A percentile compares a stretch with the other conserved stretches of the same genome.
Evolutionary conservation across 1,140 invertebrate genomes (phyloP).

Genomic region (Pantala flavescens): DNA sequence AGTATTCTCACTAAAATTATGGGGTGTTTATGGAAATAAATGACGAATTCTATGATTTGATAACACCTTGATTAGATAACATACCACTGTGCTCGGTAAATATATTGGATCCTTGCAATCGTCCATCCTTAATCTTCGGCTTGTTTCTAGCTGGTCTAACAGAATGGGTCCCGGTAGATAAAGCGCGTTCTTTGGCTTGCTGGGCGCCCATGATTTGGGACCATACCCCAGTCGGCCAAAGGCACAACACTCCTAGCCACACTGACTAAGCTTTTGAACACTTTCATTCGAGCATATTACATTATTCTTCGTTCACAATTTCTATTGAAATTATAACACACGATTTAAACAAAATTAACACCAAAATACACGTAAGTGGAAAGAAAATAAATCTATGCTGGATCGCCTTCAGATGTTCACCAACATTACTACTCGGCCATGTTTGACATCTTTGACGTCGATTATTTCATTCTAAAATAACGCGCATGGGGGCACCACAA

Average conservation of each 20-base stretch:
- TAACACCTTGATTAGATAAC: constrained; percentile 22
- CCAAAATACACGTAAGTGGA: constrained; percentile 26
- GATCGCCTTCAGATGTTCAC: constrained; percentile 16
- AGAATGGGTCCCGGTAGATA: constrained; percentile 47
- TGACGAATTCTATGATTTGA: not conserved
- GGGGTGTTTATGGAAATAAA: too few relatives aligned
- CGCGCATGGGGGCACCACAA: constrained; percentile 17
- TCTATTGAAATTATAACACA: constrained; percentile 11
- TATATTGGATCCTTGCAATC: constrained; percentile 71
- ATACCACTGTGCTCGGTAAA: constrained; percentile 83
- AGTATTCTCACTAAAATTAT: too few relatives aligned
- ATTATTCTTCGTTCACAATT: constrained; percentile 17
- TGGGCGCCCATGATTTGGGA: constrained; percentile 64
- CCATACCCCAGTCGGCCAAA: constrained; percentile 27
- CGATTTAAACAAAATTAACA: constrained; percentile 27
- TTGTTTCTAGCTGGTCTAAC: constrained; percentile 51
- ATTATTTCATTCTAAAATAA: constrained; percentile 36
- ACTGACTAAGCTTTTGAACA: constrained; percentile 20
- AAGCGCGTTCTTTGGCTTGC: constrained; percentile 67
- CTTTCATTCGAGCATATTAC: constrained; percentile 18
- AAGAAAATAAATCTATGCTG: constrained; percentile 14
- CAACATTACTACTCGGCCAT: constrained; percentile 33
- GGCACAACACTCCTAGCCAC: constrained; percentile 27
- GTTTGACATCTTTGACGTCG: constrained; percentile 41
- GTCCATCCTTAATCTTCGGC: constrained; percentile 62